Conservation (phyloP, 2,113 vertebrate species). For the Cottus gobio region DNA sequence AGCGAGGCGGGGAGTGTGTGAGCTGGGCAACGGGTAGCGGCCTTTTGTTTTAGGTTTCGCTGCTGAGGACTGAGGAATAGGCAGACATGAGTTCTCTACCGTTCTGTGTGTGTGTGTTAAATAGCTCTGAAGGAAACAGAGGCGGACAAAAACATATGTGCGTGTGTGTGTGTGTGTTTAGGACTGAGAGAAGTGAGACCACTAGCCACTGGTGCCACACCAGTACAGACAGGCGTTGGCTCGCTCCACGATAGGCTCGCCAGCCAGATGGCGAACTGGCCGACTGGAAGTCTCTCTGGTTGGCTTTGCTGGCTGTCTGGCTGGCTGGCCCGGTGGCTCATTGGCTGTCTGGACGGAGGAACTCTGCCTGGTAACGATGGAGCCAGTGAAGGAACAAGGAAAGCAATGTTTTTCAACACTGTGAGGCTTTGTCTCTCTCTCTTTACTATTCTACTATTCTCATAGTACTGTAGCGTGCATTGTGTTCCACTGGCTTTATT, state of each 20-base stretch:
- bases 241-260: conserved; percentile 29
- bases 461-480: not conserved
- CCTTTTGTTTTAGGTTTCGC: conserved; percentile 64
- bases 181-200: conserved; percentile 27
- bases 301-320: conserved; percentile 46
- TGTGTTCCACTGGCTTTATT: conserved; percentile 5
- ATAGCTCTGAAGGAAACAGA: too few species aligned
- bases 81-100: conserved; percentile 32
- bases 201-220: conserved; percentile 52
- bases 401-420: conserved; percentile 30
- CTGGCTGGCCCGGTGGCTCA: conserved; percentile 44
- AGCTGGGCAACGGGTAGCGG: conserved; percentile 39
- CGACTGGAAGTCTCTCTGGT: conserved; percentile 36
- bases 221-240: conserved; percentile 61
- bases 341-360: conserved; percentile 55
- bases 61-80: conserved; percentile 23
- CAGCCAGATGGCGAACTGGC: conserved; percentile 60
- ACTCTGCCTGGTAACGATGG: conserved; percentile 65
- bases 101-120: conserved; percentile 42
- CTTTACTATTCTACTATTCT: too few species aligned
- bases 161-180: conserved; percentile 1
- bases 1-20: conserved; percentile 38
- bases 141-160: too few species aligned
- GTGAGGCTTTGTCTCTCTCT: not conserved
- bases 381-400: conserved; percentile 49